Percentiles rank a stretch among this genome's conserved stretches.
Conservation (phyloP, 1,140 invertebrate genomes). For the Paralvinella palmiformis region DNA sequence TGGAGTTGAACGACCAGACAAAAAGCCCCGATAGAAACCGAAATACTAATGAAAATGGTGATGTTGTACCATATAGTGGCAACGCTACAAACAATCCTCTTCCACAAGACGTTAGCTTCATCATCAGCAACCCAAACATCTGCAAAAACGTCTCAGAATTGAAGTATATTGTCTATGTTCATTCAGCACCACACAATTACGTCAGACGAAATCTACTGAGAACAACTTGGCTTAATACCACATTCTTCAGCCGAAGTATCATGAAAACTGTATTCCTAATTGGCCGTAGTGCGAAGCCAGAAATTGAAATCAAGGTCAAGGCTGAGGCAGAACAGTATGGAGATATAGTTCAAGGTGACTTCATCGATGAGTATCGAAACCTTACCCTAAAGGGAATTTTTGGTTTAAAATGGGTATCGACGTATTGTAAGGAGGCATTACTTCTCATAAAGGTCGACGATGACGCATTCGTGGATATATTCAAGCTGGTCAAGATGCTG, state of each 20-base stretch:
- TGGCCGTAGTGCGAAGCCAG: conserved; percentile 54
- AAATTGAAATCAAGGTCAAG: conserved; percentile 52
- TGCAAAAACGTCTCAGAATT: too few species aligned
- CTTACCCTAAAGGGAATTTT: conserved; percentile 61
- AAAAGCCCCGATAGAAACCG: too few species aligned
- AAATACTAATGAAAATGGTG: too few species aligned
- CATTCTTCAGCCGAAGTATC: conserved; percentile 20
- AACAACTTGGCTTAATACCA: conserved; percentile 41
- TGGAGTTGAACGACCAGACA: too few species aligned
- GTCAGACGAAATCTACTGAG: conserved; percentile 38
- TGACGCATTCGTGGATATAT: conserved; percentile 77
- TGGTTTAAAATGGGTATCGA: conserved; percentile 70
- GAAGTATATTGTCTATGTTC: conserved; percentile 26
- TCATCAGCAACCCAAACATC: too few species aligned
- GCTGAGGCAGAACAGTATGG: conserved; percentile 24
- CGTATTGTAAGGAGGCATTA: conserved; percentile 59
- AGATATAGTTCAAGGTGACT: conserved; percentile 40
- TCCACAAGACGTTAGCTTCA: too few species aligned
- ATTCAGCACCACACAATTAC: conserved; percentile 34
- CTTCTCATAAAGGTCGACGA: conserved; percentile 87
- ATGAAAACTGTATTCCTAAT: conserved; percentile 61
- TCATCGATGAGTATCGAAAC: conserved; percentile 32
- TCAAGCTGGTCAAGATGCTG: conserved; percentile 26
- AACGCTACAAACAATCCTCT: too few species aligned
- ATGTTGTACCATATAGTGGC: too few species aligned